Percentiles rank a stretch among this genome's conserved stretches.
phyloP scores from a whole-genome alignment of 2,888 invertebrate genomes.

The Cremastinae sp. region DNA sequence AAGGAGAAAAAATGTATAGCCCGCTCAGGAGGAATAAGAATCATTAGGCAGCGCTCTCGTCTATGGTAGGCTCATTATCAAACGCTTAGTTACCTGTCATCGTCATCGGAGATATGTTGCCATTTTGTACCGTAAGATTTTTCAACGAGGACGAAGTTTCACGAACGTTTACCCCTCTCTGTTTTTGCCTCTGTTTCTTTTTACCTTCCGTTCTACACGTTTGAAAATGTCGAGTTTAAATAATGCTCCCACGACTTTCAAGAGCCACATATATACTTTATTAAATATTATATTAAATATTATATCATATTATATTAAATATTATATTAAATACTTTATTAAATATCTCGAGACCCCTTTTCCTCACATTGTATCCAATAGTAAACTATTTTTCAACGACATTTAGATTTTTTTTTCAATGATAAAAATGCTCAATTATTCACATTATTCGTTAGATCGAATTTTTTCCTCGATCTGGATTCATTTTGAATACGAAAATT shows the following conservation, averaged over 20 bases:
- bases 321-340: too few species aligned
- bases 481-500: not conserved
- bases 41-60: constrained; percentile 54
- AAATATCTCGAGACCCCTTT: too few species aligned
- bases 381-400: too few species aligned
- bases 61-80: constrained; percentile 52
- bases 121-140: constrained; percentile 17
- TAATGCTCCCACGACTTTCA: constrained; percentile 42
- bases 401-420: too few species aligned
- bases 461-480: not conserved
- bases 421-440: not conserved
- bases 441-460: not conserved
- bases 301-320: too few species aligned
- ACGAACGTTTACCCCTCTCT: not conserved
- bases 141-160: not conserved
- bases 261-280: constrained; percentile 2
- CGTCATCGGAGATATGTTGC: constrained; percentile 26
- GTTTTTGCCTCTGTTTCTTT: constrained; percentile 27
- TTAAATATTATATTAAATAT: too few species aligned
- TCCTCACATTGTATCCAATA: too few species aligned
- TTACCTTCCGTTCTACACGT: constrained; percentile 17
- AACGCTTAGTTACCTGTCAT: constrained; percentile 59
- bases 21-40: constrained; percentile 21
- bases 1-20: constrained; percentile 9
- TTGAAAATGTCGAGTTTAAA: constrained; percentile 33